Evolutionary conservation across 2,888 invertebrate species (phyloP), one percentile per base, ranked within the genome.

Genomic region (Tortricodes alternella): DNA sequence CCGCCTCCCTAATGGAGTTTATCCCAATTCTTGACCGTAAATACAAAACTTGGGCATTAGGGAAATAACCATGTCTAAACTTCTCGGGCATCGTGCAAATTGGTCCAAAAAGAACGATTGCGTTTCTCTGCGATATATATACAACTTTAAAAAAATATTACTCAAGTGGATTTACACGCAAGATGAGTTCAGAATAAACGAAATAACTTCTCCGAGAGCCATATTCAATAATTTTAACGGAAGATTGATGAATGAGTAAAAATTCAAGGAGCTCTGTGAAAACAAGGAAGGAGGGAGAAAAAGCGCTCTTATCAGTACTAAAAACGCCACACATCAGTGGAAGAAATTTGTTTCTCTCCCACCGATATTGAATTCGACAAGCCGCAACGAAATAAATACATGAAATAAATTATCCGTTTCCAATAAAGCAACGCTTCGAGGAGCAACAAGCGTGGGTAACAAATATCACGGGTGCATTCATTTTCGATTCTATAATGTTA

Each of bases 381-480:
- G 72, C 80, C 77, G 73, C 80, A 78, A 71, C 80, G 74, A 82
- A 83, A 89, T 85, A 89, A 88, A 89, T 87, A 85, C 81, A 80
- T 78, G 67, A 84, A 87, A 89, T 88, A 87, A 85, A 88, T 89
- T 89, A 88, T 85, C 85, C 84, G 83, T 79, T 86, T 83, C 83
- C 84, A 90, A 89, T 89, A 90, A 88, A 88, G 84, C 78, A 84
- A 79, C 80, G 80, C 76, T 76, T 64, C 70, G 67, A 65, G 62
- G 64, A 76, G 63, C 73, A 72, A 64, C 65, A 65, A 73, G 71
- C 66, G 64, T 67, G 65, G 58, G 63, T 70, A 60, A 58, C 38
- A 21, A 46, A 50, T 21, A 37, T 2, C 13, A 43, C n/a, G 37
- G 48, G 50, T 27, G 4, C 2, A 41, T 18, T 58, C 37, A 11